These are phyloP conservation scores for Zhengitettix transpicula DNA, from an alignment of 2,888 invertebrate species.

Conservation along the genomic window DNA sequence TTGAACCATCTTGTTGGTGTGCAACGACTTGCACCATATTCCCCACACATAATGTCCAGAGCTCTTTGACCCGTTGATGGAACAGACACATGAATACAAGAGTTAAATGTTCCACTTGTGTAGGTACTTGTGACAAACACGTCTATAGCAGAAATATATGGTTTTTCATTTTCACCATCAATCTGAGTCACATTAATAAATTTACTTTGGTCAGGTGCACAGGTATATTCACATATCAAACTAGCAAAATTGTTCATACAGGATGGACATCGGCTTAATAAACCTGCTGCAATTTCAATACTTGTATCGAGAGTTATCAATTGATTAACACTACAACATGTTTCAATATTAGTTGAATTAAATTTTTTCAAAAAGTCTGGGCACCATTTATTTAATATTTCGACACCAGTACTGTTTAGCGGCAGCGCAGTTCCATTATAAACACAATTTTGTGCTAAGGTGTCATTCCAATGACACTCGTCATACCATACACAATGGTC, in stretches of 20 bases:
- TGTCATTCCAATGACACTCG: neutral
- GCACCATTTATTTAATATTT: neutral
- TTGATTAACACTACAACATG: neutral
- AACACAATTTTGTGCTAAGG: neutral
- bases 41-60: conserved; percentile 70
- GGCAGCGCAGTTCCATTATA: neutral
- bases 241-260: neutral
- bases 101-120: conserved; percentile 54
- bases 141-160: conserved; percentile 41
- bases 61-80: conserved; percentile 63
- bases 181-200: neutral
- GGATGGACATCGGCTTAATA: neutral
- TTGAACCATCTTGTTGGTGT: conserved; percentile 33
- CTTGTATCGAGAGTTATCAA: neutral
- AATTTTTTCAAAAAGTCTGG: neutral
- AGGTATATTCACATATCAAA: neutral
- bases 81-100: conserved; percentile 68
- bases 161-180: conserved; percentile 13
- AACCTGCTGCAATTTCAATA: neutral
- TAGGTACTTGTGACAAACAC: conserved; percentile 54
- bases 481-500: neutral
- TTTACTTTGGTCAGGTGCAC: neutral
- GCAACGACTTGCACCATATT: conserved; percentile 52
- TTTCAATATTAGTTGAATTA: neutral
- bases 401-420: neutral